These are phyloP conservation scores for Nephrocerus scutellatus DNA, from an alignment of 2,888 invertebrate genomes.

Conservation along the genomic window DNA sequence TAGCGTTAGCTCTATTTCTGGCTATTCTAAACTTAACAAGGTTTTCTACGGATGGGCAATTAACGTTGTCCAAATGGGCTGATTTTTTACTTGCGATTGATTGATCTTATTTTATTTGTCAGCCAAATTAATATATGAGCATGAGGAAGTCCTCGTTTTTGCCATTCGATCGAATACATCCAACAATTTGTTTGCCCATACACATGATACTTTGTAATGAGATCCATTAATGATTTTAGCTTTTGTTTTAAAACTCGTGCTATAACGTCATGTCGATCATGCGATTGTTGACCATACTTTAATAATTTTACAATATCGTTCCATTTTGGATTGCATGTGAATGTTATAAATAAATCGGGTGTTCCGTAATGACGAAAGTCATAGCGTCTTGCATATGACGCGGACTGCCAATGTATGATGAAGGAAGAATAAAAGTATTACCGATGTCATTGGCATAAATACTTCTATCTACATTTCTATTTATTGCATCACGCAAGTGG, in stretches of 20 bases:
- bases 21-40: no score
- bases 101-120: slow-evolving; percentile 19
- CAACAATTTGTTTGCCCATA: slow-evolving; percentile 26
- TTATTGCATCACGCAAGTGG: slow-evolving; percentile 37
- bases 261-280: slow-evolving; percentile 16
- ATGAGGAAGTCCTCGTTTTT: slow-evolving; percentile 23
- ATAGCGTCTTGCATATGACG: slow-evolving; percentile 18
- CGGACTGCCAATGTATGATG: slow-evolving; percentile 17
- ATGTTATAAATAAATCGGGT: slow-evolving; percentile 17
- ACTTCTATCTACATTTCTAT: no score
- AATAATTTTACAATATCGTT: slow-evolving; percentile 7
- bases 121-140: slow-evolving; percentile 25
- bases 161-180: slow-evolving; percentile 30
- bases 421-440: slow-evolving; percentile 12
- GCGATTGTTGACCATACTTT: slow-evolving; percentile 2
- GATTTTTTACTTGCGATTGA: no score
- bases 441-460: slow-evolving; percentile 21
- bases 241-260: slow-evolving; percentile 23
- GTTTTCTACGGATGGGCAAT: no score
- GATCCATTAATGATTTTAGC: slow-evolving; percentile 18
- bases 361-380: slow-evolving; percentile 15
- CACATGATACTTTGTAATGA: slow-evolving; percentile 19
- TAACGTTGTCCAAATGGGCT: no score
- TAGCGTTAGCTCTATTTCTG: no score
- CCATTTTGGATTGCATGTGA: slow-evolving; percentile 13